Conservation (phyloP, 2,888 invertebrate genomes). For the Prenolepis imparis region DNA sequence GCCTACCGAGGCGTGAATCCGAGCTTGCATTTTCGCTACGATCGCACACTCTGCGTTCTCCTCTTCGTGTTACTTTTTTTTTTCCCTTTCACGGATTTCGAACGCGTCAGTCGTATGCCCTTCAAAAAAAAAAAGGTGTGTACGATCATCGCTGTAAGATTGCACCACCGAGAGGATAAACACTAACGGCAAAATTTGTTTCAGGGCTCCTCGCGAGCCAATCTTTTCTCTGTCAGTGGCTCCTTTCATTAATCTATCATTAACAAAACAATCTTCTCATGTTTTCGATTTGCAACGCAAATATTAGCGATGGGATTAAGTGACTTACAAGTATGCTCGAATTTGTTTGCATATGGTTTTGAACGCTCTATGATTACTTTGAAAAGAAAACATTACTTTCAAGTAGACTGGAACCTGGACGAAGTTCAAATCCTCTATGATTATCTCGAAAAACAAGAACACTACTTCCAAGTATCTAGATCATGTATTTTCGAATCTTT, state of each 20-base stretch:
- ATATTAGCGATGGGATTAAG: too few relatives aligned
- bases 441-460: too few relatives aligned
- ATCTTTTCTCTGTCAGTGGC: slow-evolving; percentile 11
- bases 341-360: too few relatives aligned
- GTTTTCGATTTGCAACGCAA: background rate
- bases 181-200: slow-evolving; percentile 15
- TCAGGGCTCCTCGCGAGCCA: slow-evolving; percentile 6
- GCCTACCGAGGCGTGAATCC: slow-evolving; percentile 74
- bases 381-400: too few relatives aligned
- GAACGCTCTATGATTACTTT: too few relatives aligned
- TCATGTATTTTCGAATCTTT: too few relatives aligned
- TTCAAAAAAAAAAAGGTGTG: slow-evolving; percentile 30
- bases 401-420: too few relatives aligned
- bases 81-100: slow-evolving; percentile 20
- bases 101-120: slow-evolving; percentile 12
- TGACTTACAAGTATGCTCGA: too few relatives aligned
- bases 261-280: slow-evolving; percentile 20
- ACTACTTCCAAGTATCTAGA: too few relatives aligned
- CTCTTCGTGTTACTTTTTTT: background rate
- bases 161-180: slow-evolving; percentile 12
- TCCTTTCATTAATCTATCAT: slow-evolving; percentile 39
- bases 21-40: slow-evolving; percentile 73
- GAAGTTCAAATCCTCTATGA: too few relatives aligned
- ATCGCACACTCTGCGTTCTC: slow-evolving; percentile 10
- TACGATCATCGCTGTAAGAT: slow-evolving; percentile 39